Conservation (phyloP, 2,113 vertebrate species). For the Halcyon senegalensis region DNA sequence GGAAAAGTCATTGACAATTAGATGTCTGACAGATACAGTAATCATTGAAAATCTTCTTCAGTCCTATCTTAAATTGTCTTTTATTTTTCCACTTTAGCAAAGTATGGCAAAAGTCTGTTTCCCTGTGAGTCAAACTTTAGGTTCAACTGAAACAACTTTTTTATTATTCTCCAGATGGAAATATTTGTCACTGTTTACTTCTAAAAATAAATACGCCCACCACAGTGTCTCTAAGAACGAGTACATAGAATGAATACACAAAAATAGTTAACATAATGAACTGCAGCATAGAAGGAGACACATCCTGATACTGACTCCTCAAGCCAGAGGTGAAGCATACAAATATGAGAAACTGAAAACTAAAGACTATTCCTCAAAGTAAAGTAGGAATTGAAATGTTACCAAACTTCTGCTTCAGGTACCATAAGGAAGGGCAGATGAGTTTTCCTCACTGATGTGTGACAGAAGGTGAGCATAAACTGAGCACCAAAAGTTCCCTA, state of each 20-base stretch:
- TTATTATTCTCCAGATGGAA: background rate
- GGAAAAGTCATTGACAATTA: background rate
- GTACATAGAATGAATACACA: background rate
- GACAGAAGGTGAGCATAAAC: background rate
- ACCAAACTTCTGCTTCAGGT: background rate
- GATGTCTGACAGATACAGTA: background rate
- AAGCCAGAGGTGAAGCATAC: background rate
- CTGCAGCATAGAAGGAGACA: background rate
- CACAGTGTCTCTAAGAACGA: background rate
- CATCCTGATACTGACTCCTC: background rate
- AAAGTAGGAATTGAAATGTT: background rate
- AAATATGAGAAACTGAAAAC: background rate
- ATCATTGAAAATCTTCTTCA: background rate
- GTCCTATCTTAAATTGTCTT: background rate
- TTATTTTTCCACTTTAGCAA: background rate
- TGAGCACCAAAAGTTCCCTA: background rate
- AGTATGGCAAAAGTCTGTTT: background rate
- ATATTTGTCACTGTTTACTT: constrained; percentile 1
- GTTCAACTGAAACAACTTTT: background rate
- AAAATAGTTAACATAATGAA: background rate
- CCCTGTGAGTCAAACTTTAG: background rate
- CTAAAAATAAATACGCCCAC: background rate
- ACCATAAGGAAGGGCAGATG: background rate
- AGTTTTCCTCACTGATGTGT: background rate
- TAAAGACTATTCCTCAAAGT: background rate